Percentiles rank a stretch among this genome's conserved stretches.
These are phyloP conservation scores for Piaya cayana DNA, from an alignment of 2,113 vertebrate species.

Conservation along the genomic window DNA sequence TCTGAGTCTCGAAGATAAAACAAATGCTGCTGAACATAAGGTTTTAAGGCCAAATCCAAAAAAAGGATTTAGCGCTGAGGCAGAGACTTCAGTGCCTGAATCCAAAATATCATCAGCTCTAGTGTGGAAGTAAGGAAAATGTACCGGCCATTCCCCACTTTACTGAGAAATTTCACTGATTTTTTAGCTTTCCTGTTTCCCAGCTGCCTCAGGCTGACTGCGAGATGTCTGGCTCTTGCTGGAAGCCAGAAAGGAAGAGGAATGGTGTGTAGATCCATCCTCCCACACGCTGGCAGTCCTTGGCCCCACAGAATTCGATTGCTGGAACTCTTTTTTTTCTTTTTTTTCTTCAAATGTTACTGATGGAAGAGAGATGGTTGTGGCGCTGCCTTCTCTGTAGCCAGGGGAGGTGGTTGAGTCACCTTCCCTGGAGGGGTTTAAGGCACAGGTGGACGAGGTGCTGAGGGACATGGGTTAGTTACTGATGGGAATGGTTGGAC, in stretches of 20 bases:
- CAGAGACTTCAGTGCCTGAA: constrained; percentile 60
- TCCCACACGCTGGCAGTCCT: constrained; percentile 17
- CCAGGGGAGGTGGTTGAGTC: too few relatives aligned
- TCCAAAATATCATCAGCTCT: constrained; percentile 56
- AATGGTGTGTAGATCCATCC: neutral
- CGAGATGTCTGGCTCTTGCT: constrained; percentile 42
- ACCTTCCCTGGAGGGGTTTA: too few relatives aligned
- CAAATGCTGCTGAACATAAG: constrained; percentile 70
- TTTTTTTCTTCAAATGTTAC: neutral
- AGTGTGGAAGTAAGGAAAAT: constrained; percentile 7
- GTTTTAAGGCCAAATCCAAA: constrained; percentile 70
- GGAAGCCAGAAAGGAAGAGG: constrained; percentile 44
- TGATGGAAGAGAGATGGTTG: neutral
- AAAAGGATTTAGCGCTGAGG: constrained; percentile 52
- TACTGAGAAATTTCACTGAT: neutral
- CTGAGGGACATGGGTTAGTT: too few relatives aligned
- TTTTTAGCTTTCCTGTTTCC: constrained; percentile 26
- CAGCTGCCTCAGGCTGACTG: constrained; percentile 52
- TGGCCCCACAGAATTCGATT: neutral
- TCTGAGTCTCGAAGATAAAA: constrained; percentile 58
- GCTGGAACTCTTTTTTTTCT: neutral
- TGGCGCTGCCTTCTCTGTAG: neutral
- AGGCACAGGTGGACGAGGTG: too few relatives aligned
- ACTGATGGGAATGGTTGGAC: too few relatives aligned
- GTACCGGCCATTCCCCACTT: constrained; percentile 25